Evolutionary conservation across 2,797 vertebrate species (phyloP).

Genomic region (Dallia pectoralis): DNA sequence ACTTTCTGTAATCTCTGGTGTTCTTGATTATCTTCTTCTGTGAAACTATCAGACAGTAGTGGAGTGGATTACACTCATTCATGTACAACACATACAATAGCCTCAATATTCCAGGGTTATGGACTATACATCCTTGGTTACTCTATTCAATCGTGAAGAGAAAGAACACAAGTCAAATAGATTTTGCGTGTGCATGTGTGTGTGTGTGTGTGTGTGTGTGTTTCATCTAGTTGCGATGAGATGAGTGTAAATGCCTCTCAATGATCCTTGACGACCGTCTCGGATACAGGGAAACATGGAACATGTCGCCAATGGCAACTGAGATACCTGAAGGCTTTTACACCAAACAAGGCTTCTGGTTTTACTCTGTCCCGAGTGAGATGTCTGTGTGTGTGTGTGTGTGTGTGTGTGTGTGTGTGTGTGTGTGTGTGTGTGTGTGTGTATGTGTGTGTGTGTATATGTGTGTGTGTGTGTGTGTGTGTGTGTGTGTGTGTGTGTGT

Average conservation of each 20-base stretch:
- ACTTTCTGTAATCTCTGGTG: no score
- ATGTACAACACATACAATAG: no score
- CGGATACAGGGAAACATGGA: slow-evolving; percentile 37
- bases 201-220: slow-evolving; percentile 19
- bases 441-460: slow-evolving; percentile 11
- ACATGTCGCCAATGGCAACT: slow-evolving; percentile 56
- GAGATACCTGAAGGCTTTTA: slow-evolving; percentile 41
- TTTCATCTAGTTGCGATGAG: slow-evolving; percentile 20
- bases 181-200: neutral
- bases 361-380: neutral
- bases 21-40: no score
- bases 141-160: neutral
- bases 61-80: no score
- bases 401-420: neutral
- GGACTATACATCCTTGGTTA: neutral
- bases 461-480: slow-evolving; percentile 27
- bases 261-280: slow-evolving; percentile 54
- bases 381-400: slow-evolving; percentile 26
- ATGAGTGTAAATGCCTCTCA: slow-evolving; percentile 51
- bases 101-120: no score
- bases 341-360: neutral
- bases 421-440: no score
- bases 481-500: no score
- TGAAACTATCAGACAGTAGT: no score
- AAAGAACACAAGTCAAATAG: slow-evolving; percentile 44